These are phyloP conservation scores for Harlomillsia oculata DNA, from an alignment of 1,140 invertebrate species.

Conservation along the genomic window DNA sequence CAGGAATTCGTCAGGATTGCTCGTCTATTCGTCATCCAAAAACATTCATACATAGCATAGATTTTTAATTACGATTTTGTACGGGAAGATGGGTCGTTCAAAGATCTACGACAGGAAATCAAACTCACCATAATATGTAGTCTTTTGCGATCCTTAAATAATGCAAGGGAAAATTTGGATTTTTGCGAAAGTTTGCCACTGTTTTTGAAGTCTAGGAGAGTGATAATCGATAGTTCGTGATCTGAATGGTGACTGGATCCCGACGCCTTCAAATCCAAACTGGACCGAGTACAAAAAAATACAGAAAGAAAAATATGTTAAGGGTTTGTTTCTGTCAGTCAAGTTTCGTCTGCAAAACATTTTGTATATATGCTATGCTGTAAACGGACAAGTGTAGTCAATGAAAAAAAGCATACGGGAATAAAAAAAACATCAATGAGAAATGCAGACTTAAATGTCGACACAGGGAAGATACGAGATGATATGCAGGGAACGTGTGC, in stretches of 20 bases:
- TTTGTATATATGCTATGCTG: neutral
- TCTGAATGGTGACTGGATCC: conserved; percentile 29
- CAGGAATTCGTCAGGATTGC: conserved; percentile 21
- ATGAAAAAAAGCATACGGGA: neutral
- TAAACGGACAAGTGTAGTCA: neutral
- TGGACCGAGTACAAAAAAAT: conserved; percentile 19
- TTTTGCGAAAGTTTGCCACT: conserved; percentile 27
- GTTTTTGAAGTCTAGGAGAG: conserved; percentile 36
- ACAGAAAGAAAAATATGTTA: neutral
- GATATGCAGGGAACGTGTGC: conserved; percentile 19
- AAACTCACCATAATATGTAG: conserved; percentile 29
- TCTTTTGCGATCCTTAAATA: conserved; percentile 33
- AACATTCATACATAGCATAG: too few relatives aligned
- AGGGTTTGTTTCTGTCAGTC: neutral
- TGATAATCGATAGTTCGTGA: conserved; percentile 36
- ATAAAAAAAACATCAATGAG: neutral
- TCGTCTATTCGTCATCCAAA: conserved; percentile 14
- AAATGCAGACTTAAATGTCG: neutral
- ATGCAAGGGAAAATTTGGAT: conserved; percentile 36
- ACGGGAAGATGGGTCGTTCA: conserved; percentile 3
- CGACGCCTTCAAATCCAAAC: conserved; percentile 30
- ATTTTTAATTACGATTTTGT: neutral
- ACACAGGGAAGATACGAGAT: neutral
- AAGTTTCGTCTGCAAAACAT: neutral
- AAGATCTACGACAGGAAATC: conserved; percentile 4